A percentile compares a stretch with the other conserved stretches of the same genome.
Conservation (phyloP, 2,888 invertebrate genomes). For the Dendrolimus houi region DNA sequence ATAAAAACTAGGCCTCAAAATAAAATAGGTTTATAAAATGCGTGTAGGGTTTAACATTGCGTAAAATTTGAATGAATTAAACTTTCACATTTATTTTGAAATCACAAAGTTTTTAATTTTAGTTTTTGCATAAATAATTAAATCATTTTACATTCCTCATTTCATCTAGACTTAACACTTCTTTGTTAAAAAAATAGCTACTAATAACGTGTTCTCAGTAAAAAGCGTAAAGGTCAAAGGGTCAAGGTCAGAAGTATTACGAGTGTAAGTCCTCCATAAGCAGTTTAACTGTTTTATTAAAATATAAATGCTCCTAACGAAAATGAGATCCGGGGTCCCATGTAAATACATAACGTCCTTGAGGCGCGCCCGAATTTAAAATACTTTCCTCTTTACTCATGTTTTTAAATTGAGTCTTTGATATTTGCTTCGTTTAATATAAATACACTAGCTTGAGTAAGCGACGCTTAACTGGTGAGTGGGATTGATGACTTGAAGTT, state of each 20-base stretch:
- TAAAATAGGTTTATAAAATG: too few relatives aligned
- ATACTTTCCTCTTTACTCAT: not conserved
- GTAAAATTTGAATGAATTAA: too few relatives aligned
- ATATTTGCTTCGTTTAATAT: not conserved
- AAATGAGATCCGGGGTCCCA: not conserved
- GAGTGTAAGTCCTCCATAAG: not conserved
- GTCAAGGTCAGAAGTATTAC: not conserved
- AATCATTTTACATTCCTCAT: too few relatives aligned
- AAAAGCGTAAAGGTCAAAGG: not conserved
- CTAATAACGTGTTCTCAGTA: not conserved
- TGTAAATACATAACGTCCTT: not conserved
- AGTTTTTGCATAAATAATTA: too few relatives aligned
- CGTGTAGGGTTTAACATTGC: too few relatives aligned
- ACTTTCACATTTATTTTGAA: too few relatives aligned
- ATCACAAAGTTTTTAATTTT: too few relatives aligned
- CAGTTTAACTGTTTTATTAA: not conserved
- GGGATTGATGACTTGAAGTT: too few relatives aligned
- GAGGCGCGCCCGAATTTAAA: not conserved
- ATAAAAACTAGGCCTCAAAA: too few relatives aligned
- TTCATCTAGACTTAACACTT: too few relatives aligned
- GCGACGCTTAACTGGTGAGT: too few relatives aligned
- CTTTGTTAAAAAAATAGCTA: too few relatives aligned
- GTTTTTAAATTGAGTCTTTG: not conserved
- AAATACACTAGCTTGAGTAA: not conserved
- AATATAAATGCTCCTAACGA: not conserved